These are phyloP conservation scores for Threskiornis aethiopicus DNA, from an alignment of 2,797 vertebrate genomes.

Conservation along the genomic window DNA sequence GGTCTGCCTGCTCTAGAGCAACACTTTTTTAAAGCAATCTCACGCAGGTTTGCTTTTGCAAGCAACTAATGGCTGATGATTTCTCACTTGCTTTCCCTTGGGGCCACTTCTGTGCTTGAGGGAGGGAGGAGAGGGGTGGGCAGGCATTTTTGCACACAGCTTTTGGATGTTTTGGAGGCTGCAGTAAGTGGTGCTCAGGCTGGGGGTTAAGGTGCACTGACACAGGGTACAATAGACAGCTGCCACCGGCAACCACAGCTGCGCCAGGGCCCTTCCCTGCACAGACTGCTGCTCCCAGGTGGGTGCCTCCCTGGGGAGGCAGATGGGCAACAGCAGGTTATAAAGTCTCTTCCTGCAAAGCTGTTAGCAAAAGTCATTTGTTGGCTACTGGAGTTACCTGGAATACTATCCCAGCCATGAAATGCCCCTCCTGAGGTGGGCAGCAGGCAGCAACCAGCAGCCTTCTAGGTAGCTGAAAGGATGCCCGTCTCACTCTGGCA, in stretches of 20 bases:
- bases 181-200: not conserved
- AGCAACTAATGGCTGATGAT: fast-evolving
- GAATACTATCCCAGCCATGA: not conserved
- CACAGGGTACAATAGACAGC: not conserved
- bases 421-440: not conserved
- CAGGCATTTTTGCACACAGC: not conserved
- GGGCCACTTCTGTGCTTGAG: fast-evolving
- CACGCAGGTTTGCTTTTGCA: not conserved
- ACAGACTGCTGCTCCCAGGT: not conserved
- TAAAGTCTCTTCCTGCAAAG: not conserved
- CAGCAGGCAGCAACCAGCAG: not conserved
- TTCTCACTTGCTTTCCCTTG: not conserved
- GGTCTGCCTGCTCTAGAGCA: not conserved
- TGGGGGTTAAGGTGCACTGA: not conserved
- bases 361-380: not conserved
- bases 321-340: not conserved
- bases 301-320: not conserved
- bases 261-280: too few relatives aligned
- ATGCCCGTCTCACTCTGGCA: not conserved
- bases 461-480: not conserved
- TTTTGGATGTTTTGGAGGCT: not conserved
- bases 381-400: not conserved
- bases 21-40: not conserved
- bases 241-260: not conserved
- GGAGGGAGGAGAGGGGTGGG: fast-evolving